These are phyloP conservation scores for Pomacea canaliculata DNA, from an alignment of 2,888 invertebrate genomes.

Conservation along the genomic window DNA sequence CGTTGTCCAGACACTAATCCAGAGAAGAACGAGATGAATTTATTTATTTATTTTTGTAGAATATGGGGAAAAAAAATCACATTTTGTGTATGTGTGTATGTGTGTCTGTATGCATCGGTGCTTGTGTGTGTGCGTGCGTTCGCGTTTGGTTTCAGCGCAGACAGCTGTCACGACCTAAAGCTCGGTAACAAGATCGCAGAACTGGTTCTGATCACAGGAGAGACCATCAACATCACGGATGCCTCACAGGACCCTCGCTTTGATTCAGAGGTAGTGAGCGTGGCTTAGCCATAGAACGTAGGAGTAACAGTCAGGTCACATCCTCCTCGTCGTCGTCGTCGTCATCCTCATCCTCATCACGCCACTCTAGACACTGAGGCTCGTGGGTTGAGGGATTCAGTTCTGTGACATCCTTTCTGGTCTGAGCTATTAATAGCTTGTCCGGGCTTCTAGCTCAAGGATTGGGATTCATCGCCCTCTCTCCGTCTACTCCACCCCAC, in stretches of 20 bases:
- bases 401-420: too few relatives aligned
- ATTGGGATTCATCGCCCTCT: too few relatives aligned
- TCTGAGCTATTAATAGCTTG: too few relatives aligned
- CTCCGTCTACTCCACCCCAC: too few relatives aligned
- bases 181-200: slow-evolving; percentile 69
- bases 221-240: slow-evolving; percentile 72
- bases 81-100: slow-evolving; percentile 21
- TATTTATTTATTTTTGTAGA: background rate
- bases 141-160: slow-evolving; percentile 12
- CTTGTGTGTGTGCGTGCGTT: background rate
- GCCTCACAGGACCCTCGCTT: slow-evolving; percentile 66
- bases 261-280: slow-evolving; percentile 47
- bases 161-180: slow-evolving; percentile 25
- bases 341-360: too few relatives aligned
- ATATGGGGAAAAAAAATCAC: background rate
- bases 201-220: slow-evolving; percentile 72
- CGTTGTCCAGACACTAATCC: background rate
- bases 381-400: too few relatives aligned
- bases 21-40: background rate
- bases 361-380: too few relatives aligned
- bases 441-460: too few relatives aligned
- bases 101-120: background rate
- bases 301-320: background rate
- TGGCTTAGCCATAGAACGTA: background rate
- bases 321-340: background rate